Base-by-base conservation (phyloP, 1,140 invertebrate genomes). In the Neodiprion fabricii region DNA sequence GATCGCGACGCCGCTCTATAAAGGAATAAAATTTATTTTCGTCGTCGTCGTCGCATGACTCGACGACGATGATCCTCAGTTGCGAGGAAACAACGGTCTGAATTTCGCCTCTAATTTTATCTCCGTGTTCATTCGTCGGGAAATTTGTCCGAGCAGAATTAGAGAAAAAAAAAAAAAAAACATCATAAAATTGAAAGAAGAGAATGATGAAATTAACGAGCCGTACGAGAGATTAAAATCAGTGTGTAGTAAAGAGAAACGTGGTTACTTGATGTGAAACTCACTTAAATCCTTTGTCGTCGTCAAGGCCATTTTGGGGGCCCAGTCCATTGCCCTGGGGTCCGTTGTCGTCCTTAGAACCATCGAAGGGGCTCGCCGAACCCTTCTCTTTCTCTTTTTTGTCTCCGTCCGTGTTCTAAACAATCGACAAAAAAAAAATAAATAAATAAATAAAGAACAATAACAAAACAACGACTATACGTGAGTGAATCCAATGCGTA, bases 261-360 rank as follows among this genome's bases (percentile, higher is more conserved):
- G 5, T 40, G 28, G 28, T 40, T 40, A 40, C 28, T n/a, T n/a
- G 12, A 67, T 67, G 48, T n/a, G 61, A 76, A 82, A 94, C 95
- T 94, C 85, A 98, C 96, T 97, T 96, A 87, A 96, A 97, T 75
- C 93, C 94, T 90, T 96, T 96, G 81, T 96, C 95, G 81, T 98
- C 97, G 80, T 97, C 96, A 75, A 92, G 89, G 79, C 90, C 90
- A 84, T 91, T 91, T 81, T 89, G 87, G 53, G 92, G 91, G 74
- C 92, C 91, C 76, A 96, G 91, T 70, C 96, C 97, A 87, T 98
- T 98, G 84, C 94, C 92, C 82, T 94, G 91, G 78, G 94, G 91
- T 61, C 92, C 92, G 83, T 91, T 92, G 75, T 91, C 89, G 78
- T 93, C 93, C 79, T 92, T 91, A 80, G 86, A 85, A 66, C 79